Percentiles rank a stretch among this genome's conserved stretches.
Conservation (phyloP, 2,888 invertebrate species). For the Glaucopsyche alexis region DNA sequence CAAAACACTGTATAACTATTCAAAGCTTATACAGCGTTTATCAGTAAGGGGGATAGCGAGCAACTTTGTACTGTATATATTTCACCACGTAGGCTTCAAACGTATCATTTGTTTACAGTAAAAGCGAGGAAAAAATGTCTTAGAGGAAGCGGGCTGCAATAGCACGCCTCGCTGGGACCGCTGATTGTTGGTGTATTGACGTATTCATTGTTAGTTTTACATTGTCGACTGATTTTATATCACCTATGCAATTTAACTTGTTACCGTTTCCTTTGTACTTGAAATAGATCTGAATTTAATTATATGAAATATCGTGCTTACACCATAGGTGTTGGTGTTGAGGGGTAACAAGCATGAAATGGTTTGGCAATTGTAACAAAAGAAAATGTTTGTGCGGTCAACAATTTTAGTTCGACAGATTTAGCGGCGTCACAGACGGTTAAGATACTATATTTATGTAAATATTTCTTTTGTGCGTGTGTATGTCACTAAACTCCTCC, state of each 20-base stretch:
- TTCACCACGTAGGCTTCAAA: background rate
- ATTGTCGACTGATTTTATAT: slow-evolving; percentile 5
- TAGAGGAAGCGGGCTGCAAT: slow-evolving; percentile 6
- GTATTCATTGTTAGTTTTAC: slow-evolving; percentile 10
- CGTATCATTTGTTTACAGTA: slow-evolving; percentile 6
- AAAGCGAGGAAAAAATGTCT: slow-evolving; percentile 9
- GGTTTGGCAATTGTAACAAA: background rate
- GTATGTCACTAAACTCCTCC: no score
- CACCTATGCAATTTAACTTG: background rate
- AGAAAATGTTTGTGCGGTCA: no score
- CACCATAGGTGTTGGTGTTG: background rate
- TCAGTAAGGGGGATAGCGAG: no score
- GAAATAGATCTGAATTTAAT: background rate
- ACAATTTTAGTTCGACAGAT: no score
- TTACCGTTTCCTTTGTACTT: slow-evolving; percentile 6
- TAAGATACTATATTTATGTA: no score
- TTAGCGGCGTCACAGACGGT: no score
- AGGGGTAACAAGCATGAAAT: background rate
- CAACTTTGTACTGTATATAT: background rate
- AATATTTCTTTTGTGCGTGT: no score
- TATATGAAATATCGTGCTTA: background rate
- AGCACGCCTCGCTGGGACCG: background rate
- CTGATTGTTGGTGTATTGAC: slow-evolving; percentile 13
- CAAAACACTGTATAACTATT: no score
- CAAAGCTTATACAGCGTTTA: no score